These are phyloP conservation scores for Rhinogobius similis DNA, from an alignment of 2,113 vertebrate genomes.

Conservation along the genomic window DNA sequence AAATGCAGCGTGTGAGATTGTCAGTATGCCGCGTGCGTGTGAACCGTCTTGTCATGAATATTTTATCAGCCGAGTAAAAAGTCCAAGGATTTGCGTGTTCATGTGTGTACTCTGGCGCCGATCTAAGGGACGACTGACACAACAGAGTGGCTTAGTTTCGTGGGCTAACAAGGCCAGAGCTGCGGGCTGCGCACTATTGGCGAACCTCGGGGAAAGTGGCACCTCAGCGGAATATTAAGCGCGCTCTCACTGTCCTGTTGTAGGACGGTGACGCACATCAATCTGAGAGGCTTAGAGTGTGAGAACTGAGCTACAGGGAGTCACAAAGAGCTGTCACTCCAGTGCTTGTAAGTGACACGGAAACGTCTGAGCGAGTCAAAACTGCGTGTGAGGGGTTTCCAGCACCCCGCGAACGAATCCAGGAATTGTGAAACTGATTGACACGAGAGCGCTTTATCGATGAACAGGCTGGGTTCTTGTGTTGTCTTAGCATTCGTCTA, in stretches of 20 bases:
- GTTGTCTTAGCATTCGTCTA: too few species aligned
- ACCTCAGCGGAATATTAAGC: slow-evolving; percentile 21
- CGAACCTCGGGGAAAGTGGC: slow-evolving; percentile 6
- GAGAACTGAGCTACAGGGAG: background rate
- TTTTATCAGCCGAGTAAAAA: slow-evolving; percentile 36
- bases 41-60: slow-evolving; percentile 49
- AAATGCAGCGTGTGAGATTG: background rate
- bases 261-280: slow-evolving; percentile 1
- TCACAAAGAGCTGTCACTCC: background rate
- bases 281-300: background rate
- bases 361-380: background rate
- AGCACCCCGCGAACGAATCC: background rate
- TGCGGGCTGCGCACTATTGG: slow-evolving; percentile 19
- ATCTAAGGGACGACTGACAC: slow-evolving; percentile 24
- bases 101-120: slow-evolving; percentile 35
- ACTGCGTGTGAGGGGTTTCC: background rate
- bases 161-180: slow-evolving; percentile 58
- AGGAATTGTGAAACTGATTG: background rate
- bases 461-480: too few species aligned
- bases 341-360: background rate
- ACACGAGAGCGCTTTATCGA: too few species aligned
- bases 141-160: slow-evolving; percentile 37
- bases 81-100: slow-evolving; percentile 35
- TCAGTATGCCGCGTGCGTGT: background rate
- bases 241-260: slow-evolving; percentile 11